Percentiles rank a stretch among this genome's conserved stretches.
Conservation (phyloP, 2,113 vertebrate species). For the Oncorhynchus masou region DNA sequence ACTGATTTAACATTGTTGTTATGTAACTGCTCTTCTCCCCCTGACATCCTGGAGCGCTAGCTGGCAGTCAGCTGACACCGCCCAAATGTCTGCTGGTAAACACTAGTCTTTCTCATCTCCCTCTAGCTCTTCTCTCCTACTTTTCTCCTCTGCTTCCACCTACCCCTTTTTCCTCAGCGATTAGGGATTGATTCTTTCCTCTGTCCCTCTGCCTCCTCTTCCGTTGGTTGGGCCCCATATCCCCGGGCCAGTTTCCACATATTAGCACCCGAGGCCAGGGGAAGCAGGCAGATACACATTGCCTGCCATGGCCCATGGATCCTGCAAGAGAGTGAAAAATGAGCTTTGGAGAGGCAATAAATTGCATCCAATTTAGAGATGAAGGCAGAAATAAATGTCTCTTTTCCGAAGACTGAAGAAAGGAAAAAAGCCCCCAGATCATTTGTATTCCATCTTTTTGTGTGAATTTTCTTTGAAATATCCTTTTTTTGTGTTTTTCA, state of each 20-base stretch:
- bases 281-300: slow-evolving; percentile 76
- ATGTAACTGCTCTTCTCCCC: slow-evolving; percentile 68
- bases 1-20: slow-evolving; percentile 63
- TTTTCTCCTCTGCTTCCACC: slow-evolving; percentile 20
- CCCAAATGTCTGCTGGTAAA: slow-evolving; percentile 71
- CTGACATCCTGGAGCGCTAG: slow-evolving; percentile 59
- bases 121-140: slow-evolving; percentile 37
- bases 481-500: slow-evolving; percentile 68
- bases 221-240: slow-evolving; percentile 66
- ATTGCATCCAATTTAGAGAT: slow-evolving; percentile 86
- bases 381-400: slow-evolving; percentile 84
- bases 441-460: slow-evolving; percentile 67
- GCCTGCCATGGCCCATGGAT: slow-evolving; percentile 74
- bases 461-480: slow-evolving; percentile 71
- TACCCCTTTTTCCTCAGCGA: slow-evolving; percentile 51
- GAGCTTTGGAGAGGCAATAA: slow-evolving; percentile 83
- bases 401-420: slow-evolving; percentile 78
- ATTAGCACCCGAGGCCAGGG: slow-evolving; percentile 77
- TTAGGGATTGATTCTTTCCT: slow-evolving; percentile 74
- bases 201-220: slow-evolving; percentile 66
- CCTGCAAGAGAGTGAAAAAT: slow-evolving; percentile 78
- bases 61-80: slow-evolving; percentile 71
- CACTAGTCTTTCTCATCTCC: slow-evolving; percentile 45
- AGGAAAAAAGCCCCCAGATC: slow-evolving; percentile 61
- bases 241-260: slow-evolving; percentile 77